Base-by-base conservation (phyloP, 2,888 invertebrate genomes). In the Eustalomyia histrio region DNA sequence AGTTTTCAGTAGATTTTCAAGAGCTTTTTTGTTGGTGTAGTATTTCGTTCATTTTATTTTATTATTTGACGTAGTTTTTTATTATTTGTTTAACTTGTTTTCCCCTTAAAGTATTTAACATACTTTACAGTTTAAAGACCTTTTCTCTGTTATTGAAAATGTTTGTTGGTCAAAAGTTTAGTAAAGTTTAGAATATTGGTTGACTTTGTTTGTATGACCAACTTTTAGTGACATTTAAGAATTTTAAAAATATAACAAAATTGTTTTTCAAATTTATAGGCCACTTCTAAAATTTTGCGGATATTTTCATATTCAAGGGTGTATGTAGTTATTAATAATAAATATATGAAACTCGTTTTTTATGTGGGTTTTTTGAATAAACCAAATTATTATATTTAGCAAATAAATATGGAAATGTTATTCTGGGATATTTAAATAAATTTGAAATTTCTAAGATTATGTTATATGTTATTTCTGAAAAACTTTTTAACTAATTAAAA, bases 111-210 rank as follows among this genome's bases (percentile, higher is more conserved):
- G 57, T 57, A 67, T 67, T 55, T 67, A 43, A 35, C 52, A 39
- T 50, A 39, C 9, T 63, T 47, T n/a, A 47, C 1, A 65, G 73
- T 74, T 79, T 58, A 74, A 73, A 69, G 68, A 74, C 74, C 68
- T 69, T 68, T 73, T 55, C 9, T 21, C 0, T 3, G 10, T 21
- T 33, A 47, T 63, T 12, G 43, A 12, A 35, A 16, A 60, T 16
- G 50, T 33, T 21, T 47, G 14, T 24, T 47, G n/a, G 8, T 53
- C 2, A 47, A n/a, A 7, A n/a, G 0, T 29, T 29, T 29, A n/a
- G 43, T 47, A n/a, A 47, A n/a, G 43, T 47, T 10, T 47, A n/a
- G 5, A 47, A 47, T 39, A 47, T n/a, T 47, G n/a, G 39, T 39
- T 8, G 4, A 39, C 12, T 39, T 39, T 10, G 4, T 39, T 12